Conservation (phyloP, 2,113 vertebrate species). For the Muntiacus muntjak region DNA sequence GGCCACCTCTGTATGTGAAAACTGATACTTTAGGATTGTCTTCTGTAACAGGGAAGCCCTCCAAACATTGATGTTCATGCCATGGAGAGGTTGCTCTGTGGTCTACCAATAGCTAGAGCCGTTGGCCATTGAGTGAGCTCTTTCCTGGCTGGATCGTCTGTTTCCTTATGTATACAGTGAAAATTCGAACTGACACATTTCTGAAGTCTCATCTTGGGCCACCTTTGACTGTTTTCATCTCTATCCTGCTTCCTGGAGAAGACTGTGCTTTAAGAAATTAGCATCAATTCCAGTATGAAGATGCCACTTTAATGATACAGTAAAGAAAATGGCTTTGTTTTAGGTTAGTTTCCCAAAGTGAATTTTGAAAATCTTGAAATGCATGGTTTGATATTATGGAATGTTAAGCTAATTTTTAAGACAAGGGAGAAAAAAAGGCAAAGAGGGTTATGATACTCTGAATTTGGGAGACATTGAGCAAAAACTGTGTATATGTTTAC, state of each 20-base stretch:
- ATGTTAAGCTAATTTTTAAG: not conserved
- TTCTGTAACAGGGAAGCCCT: not conserved
- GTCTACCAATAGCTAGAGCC: not conserved
- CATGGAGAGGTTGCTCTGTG: not conserved
- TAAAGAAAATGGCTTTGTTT: not conserved
- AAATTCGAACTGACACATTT: not conserved
- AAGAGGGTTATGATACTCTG: not conserved
- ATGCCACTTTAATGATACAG: not conserved
- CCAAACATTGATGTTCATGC: not conserved
- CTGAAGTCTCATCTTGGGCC: not conserved
- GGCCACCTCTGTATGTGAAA: not conserved
- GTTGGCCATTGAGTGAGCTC: not conserved
- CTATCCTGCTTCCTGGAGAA: not conserved
- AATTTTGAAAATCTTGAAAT: not conserved
- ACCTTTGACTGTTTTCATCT: not conserved
- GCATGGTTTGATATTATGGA: not conserved
- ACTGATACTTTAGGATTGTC: not conserved
- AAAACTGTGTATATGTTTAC: not conserved
- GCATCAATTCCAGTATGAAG: not conserved
- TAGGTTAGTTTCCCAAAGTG: not conserved
- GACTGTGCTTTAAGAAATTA: constrained; percentile 6
- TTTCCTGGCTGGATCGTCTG: not conserved
- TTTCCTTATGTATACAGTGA: not conserved
- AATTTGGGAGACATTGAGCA: not conserved
- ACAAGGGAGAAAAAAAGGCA: not conserved